phyloP scores from a whole-genome alignment of 64 coral and sea anemone species.

The Trachythela sp. region DNA sequence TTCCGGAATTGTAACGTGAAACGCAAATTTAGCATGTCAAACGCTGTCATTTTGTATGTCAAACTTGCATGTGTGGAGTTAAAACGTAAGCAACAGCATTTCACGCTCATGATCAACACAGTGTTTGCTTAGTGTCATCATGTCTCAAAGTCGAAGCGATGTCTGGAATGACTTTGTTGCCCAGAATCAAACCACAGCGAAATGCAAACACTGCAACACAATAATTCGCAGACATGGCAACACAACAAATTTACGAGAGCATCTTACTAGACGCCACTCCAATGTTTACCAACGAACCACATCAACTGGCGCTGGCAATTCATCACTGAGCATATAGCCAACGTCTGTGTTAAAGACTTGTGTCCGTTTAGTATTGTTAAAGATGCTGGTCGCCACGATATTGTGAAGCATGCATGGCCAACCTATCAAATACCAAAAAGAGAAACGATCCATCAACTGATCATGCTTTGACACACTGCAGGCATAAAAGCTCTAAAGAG shows the following conservation, averaged over 20 bases:
- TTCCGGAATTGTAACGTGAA: too few relatives aligned
- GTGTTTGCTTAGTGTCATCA: neutral
- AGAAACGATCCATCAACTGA: neutral
- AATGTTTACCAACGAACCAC: neutral
- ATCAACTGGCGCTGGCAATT: neutral
- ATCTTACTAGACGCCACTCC: neutral
- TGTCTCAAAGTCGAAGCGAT: neutral
- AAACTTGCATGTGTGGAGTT: too few relatives aligned
- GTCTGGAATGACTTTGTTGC: neutral
- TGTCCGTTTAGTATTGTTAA: constrained; percentile 6
- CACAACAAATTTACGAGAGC: neutral
- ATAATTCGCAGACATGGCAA: neutral
- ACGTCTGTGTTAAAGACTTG: constrained; percentile 16
- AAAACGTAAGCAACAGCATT: too few relatives aligned
- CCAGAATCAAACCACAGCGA: neutral
- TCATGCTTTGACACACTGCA: constrained; percentile 3
- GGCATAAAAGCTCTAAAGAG: too few relatives aligned
- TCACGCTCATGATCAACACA: neutral
- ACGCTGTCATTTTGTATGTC: too few relatives aligned
- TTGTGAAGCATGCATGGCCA: neutral
- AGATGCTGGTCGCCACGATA: neutral
- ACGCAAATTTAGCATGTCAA: too few relatives aligned
- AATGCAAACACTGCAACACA: neutral
- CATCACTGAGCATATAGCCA: neutral
- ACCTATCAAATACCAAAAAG: neutral